phyloP scores from a whole-genome alignment of 2,888 invertebrate species.

The Folsomia candida region DNA sequence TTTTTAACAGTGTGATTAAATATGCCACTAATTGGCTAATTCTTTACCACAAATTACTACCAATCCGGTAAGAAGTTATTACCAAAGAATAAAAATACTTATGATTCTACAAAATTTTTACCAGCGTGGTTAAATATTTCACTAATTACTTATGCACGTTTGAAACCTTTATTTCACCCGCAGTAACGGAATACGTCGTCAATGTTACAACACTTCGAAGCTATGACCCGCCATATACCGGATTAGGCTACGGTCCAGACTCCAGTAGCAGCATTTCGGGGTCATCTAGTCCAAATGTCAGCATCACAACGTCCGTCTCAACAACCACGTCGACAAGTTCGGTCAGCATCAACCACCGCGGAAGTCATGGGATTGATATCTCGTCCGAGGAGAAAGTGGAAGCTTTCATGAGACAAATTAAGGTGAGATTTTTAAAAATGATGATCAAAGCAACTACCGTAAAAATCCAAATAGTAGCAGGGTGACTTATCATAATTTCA shows the following conservation, averaged over 20 bases:
- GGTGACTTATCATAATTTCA: too few relatives aligned
- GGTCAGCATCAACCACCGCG: slow-evolving; percentile 21
- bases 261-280: slow-evolving; percentile 2
- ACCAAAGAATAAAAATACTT: too few relatives aligned
- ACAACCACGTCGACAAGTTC: slow-evolving; percentile 12
- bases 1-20: too few relatives aligned
- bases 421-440: slow-evolving; percentile 27
- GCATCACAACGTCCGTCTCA: slow-evolving; percentile 10
- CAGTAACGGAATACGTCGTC: slow-evolving; percentile 67
- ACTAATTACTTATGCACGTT: too few relatives aligned
- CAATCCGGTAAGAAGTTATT: too few relatives aligned
- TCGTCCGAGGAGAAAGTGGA: slow-evolving; percentile 47
- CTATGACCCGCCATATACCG: slow-evolving; percentile 59
- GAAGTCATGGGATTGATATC: slow-evolving; percentile 23
- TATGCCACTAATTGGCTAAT: too few relatives aligned
- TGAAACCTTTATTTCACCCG: too few relatives aligned
- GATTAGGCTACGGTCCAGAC: slow-evolving; percentile 38
- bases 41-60: too few relatives aligned
- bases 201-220: slow-evolving; percentile 70
- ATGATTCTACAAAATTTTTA: too few relatives aligned
- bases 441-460: not conserved
- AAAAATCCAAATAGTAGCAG: not conserved
- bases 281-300: slow-evolving; percentile 5
- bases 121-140: too few relatives aligned
- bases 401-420: slow-evolving; percentile 48